Percentiles rank a stretch among this genome's conserved stretches.
Conservation (phyloP, 2,113 vertebrate species). For the Limnothrissa miodon region DNA sequence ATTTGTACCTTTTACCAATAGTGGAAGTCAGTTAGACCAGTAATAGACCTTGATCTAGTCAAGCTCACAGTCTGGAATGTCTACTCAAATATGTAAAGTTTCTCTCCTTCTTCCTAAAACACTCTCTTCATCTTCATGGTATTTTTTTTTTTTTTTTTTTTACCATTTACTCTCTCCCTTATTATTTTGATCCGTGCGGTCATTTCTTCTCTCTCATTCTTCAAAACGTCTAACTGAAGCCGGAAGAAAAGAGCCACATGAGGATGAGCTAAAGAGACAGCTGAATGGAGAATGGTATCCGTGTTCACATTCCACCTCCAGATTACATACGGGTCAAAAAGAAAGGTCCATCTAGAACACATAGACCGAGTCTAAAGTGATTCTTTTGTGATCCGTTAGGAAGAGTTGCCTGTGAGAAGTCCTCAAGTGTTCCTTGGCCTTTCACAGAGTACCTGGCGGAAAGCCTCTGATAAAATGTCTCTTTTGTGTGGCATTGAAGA, state of each 20-base stretch:
- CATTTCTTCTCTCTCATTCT: not conserved
- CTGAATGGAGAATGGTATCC: not conserved
- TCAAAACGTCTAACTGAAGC: not conserved
- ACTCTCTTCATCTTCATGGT: not conserved
- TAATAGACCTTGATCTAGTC: not conserved
- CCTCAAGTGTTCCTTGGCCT: not conserved
- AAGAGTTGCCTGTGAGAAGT: not conserved
- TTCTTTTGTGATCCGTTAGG: not conserved
- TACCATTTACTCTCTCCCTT: not conserved
- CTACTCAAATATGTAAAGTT: not conserved
- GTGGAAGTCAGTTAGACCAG: not conserved
- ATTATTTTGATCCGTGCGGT: not conserved
- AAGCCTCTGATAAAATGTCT: not conserved
- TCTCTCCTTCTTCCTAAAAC: not conserved
- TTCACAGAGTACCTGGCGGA: not conserved
- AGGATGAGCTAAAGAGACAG: not conserved
- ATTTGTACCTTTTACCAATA: too few relatives aligned
- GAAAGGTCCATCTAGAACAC: not conserved
- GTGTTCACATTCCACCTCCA: not conserved
- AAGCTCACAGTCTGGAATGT: not conserved
- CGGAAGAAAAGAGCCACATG: not conserved
- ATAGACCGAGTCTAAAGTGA: not conserved
- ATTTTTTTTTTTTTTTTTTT: not conserved
- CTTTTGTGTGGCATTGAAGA: not conserved
- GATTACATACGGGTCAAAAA: not conserved